These are phyloP conservation scores for Epizoanthus fatuus DNA, from an alignment of 92 coral and sea anemone genomes.

Conservation along the genomic window DNA sequence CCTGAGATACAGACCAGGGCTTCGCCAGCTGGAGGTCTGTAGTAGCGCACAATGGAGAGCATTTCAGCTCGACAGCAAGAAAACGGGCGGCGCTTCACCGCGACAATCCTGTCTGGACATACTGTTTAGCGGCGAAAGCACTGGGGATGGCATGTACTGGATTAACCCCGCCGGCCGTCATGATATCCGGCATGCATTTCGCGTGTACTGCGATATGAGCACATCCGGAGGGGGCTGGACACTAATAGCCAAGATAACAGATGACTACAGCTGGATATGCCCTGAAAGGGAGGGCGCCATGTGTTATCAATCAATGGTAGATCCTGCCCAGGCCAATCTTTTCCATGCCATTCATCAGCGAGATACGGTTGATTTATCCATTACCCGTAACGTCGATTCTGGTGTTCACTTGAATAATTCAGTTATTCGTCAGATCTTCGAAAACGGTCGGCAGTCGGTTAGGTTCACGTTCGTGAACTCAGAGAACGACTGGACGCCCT, in stretches of 20 bases:
- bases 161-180: conserved; percentile 57
- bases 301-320: conserved; percentile 46
- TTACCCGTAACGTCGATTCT: conserved; percentile 58
- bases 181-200: conserved; percentile 49
- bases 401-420: conserved; percentile 64
- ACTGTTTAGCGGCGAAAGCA: conserved; percentile 55
- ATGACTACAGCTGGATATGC: conserved; percentile 71
- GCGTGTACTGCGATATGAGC: conserved; percentile 69
- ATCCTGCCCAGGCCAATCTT: conserved; percentile 56
- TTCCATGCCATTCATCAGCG: conserved; percentile 64
- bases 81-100: conserved; percentile 11
- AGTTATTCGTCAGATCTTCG: conserved; percentile 54
- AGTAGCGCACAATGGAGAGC: conserved; percentile 42
- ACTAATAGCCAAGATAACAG: conserved; percentile 61
- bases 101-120: conserved; percentile 62
- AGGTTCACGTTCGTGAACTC: conserved; percentile 67
- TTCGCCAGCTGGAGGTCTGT: conserved; percentile 53
- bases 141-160: conserved; percentile 68
- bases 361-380: conserved; percentile 53
- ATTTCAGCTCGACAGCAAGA: conserved; percentile 10
- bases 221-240: conserved; percentile 73
- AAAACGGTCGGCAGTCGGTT: conserved; percentile 63
- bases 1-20: conserved; percentile 54
- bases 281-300: conserved; percentile 60
- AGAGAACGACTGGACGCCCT: conserved; percentile 56